Evolutionary conservation across 2,797 vertebrate genomes (phyloP).

Genomic region (Chanos chanos): DNA sequence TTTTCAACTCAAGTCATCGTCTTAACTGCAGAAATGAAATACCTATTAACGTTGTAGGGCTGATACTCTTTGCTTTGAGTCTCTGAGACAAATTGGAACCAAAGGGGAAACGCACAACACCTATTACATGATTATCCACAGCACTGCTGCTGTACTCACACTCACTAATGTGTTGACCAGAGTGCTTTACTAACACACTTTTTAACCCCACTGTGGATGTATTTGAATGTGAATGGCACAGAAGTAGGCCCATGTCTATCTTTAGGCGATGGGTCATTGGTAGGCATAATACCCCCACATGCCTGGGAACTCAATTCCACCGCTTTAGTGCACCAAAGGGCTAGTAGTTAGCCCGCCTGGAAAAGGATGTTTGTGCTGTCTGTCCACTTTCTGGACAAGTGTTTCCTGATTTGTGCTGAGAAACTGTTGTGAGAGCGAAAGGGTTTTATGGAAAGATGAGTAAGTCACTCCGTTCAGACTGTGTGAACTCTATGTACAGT

Average conservation of each 20-base stretch:
- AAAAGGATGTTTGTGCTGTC: slow-evolving; percentile 60
- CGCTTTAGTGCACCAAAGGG: slow-evolving; percentile 27
- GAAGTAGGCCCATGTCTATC: slow-evolving; percentile 31
- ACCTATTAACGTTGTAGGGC: no score
- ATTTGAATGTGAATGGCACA: slow-evolving; percentile 37
- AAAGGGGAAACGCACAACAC: no score
- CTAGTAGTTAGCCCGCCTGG: slow-evolving; percentile 26
- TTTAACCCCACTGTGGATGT: slow-evolving; percentile 20
- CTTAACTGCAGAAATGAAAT: not conserved
- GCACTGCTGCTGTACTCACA: slow-evolving; percentile 4
- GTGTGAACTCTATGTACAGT: slow-evolving; percentile 3
- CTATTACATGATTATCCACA: not conserved
- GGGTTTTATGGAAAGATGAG: slow-evolving; percentile 9
- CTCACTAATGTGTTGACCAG: slow-evolving; percentile 17
- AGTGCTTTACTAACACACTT: not conserved
- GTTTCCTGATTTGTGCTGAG: slow-evolving; percentile 47
- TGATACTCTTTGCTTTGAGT: no score
- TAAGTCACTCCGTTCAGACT: slow-evolving; percentile 30
- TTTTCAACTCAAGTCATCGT: not conserved
- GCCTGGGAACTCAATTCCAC: slow-evolving; percentile 49
- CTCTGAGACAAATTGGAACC: no score
- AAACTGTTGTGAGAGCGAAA: slow-evolving; percentile 20
- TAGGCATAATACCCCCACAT: slow-evolving; percentile 42
- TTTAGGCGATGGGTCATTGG: slow-evolving; percentile 39
- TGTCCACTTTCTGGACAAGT: slow-evolving; percentile 42